Evolutionary conservation across 2,113 vertebrate species (phyloP).

Genomic region (Butorides virescens): DNA sequence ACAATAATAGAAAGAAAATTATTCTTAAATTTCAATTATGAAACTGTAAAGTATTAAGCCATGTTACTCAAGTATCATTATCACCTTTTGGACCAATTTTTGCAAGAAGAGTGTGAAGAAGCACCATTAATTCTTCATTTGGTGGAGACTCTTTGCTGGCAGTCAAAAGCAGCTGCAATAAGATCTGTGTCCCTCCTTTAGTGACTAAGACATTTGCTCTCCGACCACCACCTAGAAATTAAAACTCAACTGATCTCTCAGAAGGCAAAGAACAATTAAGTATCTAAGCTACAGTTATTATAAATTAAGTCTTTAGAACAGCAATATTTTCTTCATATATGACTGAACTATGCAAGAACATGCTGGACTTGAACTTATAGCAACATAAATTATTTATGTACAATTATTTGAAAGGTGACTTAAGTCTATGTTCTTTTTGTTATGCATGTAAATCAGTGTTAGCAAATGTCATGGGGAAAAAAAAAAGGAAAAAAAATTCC

Average conservation of each 20-base stretch:
- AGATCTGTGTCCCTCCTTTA: slow-evolving; percentile 91
- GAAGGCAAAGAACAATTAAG: background rate
- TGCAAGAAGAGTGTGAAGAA: slow-evolving; percentile 91
- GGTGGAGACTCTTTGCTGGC: slow-evolving; percentile 83
- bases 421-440: background rate
- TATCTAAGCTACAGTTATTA: background rate
- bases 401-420: background rate
- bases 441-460: background rate
- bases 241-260: background rate
- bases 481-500: background rate
- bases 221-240: slow-evolving; percentile 83
- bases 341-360: background rate
- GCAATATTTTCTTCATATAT: background rate
- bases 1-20: background rate
- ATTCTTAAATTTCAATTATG: background rate
- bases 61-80: background rate
- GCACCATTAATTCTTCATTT: slow-evolving; percentile 92
- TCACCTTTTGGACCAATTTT: slow-evolving; percentile 95
- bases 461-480: background rate
- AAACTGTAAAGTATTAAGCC: background rate
- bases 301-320: background rate
- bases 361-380: background rate
- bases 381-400: background rate
- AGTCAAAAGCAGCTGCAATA: slow-evolving; percentile 86
- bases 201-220: slow-evolving; percentile 85